A percentile compares a stretch with the other conserved stretches of the same genome.
Evolutionary conservation across 2,113 vertebrate genomes (phyloP).

Genomic region (Cyanistes caeruleus): DNA sequence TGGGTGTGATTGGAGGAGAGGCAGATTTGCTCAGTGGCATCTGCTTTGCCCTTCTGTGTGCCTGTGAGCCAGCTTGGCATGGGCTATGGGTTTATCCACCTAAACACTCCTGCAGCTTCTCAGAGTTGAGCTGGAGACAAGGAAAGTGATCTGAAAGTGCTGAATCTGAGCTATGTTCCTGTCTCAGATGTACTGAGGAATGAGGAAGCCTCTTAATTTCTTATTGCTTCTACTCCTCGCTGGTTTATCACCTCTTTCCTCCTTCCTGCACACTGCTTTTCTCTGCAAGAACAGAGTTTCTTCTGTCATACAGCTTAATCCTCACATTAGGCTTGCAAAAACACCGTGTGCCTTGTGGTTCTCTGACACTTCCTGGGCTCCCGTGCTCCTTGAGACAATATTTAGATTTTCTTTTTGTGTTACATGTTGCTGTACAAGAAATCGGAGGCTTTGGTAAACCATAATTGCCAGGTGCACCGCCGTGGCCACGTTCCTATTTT

Average conservation of each 20-base stretch:
- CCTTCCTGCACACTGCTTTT: neutral
- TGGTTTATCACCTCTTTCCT: neutral
- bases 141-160: neutral
- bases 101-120: neutral
- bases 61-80: neutral
- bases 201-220: neutral
- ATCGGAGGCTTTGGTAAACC: neutral
- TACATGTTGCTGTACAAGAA: neutral
- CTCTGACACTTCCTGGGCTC: accelerated
- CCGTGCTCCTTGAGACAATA: neutral
- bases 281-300: neutral
- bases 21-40: accelerated
- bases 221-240: neutral
- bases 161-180: neutral
- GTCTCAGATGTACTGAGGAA: neutral
- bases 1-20: neutral
- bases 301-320: neutral
- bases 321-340: neutral
- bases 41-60: neutral
- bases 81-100: neutral
- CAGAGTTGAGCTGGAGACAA: neutral
- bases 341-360: neutral
- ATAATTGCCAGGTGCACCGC: neutral
- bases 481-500: neutral
- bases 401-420: neutral